Evolutionary conservation across 2,113 vertebrate genomes (phyloP).

Genomic region (Zootoca vivipara): DNA sequence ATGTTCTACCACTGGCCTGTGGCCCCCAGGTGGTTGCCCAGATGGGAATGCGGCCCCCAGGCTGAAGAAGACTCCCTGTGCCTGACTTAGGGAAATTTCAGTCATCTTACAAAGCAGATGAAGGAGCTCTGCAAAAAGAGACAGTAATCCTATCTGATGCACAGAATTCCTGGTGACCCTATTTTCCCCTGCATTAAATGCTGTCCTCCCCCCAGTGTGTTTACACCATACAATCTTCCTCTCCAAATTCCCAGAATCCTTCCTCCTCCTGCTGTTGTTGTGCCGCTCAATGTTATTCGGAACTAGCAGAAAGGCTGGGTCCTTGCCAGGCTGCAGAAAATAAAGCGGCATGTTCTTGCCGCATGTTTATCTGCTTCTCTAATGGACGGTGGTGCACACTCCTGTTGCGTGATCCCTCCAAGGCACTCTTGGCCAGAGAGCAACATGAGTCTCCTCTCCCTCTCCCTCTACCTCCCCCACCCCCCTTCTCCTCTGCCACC

Average conservation of each 20-base stretch:
- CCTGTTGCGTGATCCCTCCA: background rate
- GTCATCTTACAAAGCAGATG: background rate
- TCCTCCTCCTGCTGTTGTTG: background rate
- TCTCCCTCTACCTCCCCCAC: background rate
- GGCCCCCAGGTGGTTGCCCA: too few relatives aligned
- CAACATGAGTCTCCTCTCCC: background rate
- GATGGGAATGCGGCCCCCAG: too few relatives aligned
- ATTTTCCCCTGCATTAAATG: background rate
- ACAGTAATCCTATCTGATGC: too few relatives aligned
- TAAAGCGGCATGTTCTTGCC: background rate
- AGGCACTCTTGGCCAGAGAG: background rate
- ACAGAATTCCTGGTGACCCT: background rate
- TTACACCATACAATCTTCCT: background rate
- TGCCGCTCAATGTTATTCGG: background rate
- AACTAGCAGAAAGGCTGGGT: background rate
- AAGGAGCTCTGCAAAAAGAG: background rate
- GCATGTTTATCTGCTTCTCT: background rate
- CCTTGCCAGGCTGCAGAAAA: background rate
- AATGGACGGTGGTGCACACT: background rate
- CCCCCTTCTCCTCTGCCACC: accelerated
- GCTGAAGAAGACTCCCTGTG: too few relatives aligned
- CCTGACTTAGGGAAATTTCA: background rate
- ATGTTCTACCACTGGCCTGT: too few relatives aligned
- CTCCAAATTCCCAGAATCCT: conserved; percentile 10
- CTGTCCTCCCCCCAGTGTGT: background rate